Conservation (phyloP, 2,797 vertebrate genomes). For the Sebastes nivosus region DNA sequence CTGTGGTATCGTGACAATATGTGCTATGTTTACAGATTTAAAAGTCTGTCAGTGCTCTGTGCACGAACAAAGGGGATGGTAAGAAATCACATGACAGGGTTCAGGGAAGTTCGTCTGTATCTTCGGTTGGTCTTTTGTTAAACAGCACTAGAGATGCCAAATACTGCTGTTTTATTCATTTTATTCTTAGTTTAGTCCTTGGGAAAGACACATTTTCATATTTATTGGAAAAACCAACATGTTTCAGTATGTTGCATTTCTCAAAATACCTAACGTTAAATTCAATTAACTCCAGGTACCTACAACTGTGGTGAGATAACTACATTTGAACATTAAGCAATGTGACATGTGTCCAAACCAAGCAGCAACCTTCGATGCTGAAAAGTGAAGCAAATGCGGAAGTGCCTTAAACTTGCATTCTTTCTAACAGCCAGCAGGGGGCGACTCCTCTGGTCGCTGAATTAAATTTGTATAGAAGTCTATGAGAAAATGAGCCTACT, state of each 20-base stretch:
- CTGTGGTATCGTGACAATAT: conserved; percentile 26
- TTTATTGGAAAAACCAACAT: background rate
- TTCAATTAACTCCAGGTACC: background rate
- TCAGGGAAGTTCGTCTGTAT: background rate
- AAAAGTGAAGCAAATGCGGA: too few species aligned
- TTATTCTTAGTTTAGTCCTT: background rate
- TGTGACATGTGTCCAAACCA: background rate
- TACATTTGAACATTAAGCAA: background rate
- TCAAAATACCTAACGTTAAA: background rate
- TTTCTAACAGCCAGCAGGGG: too few species aligned
- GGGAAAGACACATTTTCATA: background rate
- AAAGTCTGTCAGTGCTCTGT: background rate
- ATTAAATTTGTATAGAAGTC: too few species aligned
- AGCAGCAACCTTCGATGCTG: too few species aligned
- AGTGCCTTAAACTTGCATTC: too few species aligned
- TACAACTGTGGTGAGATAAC: background rate
- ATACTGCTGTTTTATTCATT: background rate
- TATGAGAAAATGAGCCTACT: too few species aligned
- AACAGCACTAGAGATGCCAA: background rate
- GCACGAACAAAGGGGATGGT: background rate
- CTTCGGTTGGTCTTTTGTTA: too few species aligned
- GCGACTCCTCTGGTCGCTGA: too few species aligned
- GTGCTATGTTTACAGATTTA: conserved; percentile 27
- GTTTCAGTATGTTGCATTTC: background rate
- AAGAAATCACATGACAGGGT: background rate